Conservation (phyloP, 53 echinoderm and acorn worm species). For the Antedon mediterranea region DNA sequence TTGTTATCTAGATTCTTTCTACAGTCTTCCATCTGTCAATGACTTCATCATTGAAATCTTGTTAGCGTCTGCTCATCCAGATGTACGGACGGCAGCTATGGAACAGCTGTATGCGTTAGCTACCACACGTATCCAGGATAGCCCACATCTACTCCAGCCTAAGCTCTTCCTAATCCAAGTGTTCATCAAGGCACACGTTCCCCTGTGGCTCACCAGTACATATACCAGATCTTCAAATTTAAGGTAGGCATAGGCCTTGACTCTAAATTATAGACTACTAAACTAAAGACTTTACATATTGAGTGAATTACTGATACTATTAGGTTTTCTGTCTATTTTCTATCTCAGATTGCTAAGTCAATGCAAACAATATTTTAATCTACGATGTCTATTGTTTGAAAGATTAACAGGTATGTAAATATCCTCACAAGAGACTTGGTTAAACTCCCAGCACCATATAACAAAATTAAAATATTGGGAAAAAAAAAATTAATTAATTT, state of each 20-base stretch:
- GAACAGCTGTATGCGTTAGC: conserved; percentile 82
- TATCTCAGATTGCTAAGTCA: conserved; percentile 77
- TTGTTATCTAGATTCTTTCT: conserved; percentile 54
- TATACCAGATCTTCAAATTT: conserved; percentile 79
- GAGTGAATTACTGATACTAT: too few relatives aligned
- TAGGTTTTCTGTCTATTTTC: too few relatives aligned
- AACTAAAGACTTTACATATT: too few relatives aligned
- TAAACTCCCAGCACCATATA: too few relatives aligned
- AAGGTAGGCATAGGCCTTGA: conserved; percentile 44
- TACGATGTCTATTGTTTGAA: conserved; percentile 77
- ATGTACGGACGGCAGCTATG: conserved; percentile 70
- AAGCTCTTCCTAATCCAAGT: conserved; percentile 67
- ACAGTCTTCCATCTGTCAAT: conserved; percentile 66
- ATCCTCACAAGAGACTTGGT: too few relatives aligned
- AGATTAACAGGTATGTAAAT: conserved; percentile 38
- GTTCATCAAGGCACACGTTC: conserved; percentile 24
- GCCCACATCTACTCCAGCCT: conserved; percentile 52
- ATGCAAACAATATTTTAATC: conserved; percentile 92
- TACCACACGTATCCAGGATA: conserved; percentile 32
- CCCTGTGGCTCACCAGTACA: conserved; percentile 82
- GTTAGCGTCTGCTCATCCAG: conserved; percentile 63
- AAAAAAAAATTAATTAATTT: too few relatives aligned
- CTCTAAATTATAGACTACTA: too few relatives aligned
- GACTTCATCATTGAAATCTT: conserved; percentile 97
- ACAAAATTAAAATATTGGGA: too few relatives aligned